These are phyloP conservation scores for Chrysolina oricalcia DNA, from an alignment of 2,888 invertebrate genomes.

Conservation along the genomic window DNA sequence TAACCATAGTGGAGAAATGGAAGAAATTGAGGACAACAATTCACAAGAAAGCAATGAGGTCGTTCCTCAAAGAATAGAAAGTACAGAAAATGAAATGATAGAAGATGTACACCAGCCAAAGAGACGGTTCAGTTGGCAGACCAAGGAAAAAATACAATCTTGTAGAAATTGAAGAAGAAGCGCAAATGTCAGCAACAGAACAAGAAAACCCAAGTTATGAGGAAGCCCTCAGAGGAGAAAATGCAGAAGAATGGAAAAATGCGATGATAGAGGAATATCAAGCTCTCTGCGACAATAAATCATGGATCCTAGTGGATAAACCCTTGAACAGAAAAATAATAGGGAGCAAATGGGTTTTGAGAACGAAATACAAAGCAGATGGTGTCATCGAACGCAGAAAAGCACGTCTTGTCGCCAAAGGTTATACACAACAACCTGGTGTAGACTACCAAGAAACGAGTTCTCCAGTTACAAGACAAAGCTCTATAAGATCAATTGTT, in stretches of 20 bases:
- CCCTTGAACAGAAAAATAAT: conserved; percentile 36
- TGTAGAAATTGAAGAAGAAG: background rate
- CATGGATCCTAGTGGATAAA: conserved; percentile 51
- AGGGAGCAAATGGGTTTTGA: conserved; percentile 54
- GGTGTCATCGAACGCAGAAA: conserved; percentile 36
- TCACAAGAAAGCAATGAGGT: background rate
- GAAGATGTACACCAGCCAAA: background rate
- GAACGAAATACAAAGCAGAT: conserved; percentile 44
- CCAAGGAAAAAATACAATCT: conserved; percentile 9
- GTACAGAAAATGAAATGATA: background rate
- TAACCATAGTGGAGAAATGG: background rate
- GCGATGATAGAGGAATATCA: conserved; percentile 48
- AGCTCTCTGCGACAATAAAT: conserved; percentile 43
- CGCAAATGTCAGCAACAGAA: conserved; percentile 4
- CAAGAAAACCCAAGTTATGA: background rate
- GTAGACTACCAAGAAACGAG: too few species aligned
- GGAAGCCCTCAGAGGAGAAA: conserved; percentile 36
- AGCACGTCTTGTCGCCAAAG: conserved; percentile 50
- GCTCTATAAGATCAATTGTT: too few species aligned
- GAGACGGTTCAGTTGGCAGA: conserved; percentile 21
- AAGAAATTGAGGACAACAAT: background rate
- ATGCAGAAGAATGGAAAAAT: conserved; percentile 40
- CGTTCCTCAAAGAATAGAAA: background rate
- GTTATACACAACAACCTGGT: conserved; percentile 37
- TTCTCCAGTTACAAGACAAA: too few species aligned